Base-by-base conservation (phyloP, 2,888 invertebrate species). In the Drosophila putrida region DNA sequence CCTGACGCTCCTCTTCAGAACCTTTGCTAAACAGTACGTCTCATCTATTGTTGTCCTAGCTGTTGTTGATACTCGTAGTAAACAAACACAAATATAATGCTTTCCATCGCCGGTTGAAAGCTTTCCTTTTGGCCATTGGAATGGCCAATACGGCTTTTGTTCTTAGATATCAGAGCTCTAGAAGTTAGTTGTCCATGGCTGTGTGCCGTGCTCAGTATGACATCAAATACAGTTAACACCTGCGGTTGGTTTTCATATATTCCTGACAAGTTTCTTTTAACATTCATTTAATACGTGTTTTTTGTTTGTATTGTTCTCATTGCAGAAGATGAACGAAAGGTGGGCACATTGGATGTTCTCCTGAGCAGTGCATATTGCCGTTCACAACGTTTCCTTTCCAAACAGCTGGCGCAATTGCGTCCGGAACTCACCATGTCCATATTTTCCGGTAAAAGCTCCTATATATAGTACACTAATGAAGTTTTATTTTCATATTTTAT, bases 391-490 rank as follows among this genome's bases (percentile, higher is more conserved):
- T 97, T 97, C 91, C 94, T 99, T 35, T 98, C 98, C 0, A 95
- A 97, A 43, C 98, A 99, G 91, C 94, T 99, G 86, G 97, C 99
- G 0, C 96, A 97, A 80, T 94, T 98, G 27, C 98, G 99, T 91
- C 98, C 99, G 0, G 99, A 99, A 91, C 94, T 99, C 41, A 99
- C 99, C 28, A 99, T 99, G 98, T 98, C 99, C 0, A 98, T 99
- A 95, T 99, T 99, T 93, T 99, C 99, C 90, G 99, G 98, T 98
- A 93, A 55, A 13, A 93, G 93, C 91, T 43, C 15, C 46, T 8
- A 31, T 28, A 31, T 28, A 36, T 13, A 65, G 2, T 20, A 11
- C 11, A 35, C 35, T 6, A 25, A 1, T 36, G 15, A 15, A 15
- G 20, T 6, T 10, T 11, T 15, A 3, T 10, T 15, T 10, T 25